Conservation (phyloP, 2,797 vertebrate genomes). For the Spinus pinus region DNA sequence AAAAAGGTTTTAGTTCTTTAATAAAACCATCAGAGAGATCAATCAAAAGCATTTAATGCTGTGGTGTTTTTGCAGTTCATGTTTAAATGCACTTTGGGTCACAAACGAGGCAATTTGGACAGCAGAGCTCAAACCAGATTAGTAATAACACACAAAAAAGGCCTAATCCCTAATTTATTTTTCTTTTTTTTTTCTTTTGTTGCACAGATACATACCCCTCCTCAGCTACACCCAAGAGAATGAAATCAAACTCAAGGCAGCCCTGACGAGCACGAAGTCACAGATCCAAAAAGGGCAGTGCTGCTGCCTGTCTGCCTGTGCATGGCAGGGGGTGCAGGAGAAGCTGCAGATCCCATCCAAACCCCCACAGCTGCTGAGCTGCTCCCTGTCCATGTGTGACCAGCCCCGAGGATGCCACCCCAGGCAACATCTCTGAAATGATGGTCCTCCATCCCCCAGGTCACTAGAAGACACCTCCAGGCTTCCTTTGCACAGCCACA, state of each 20-base stretch:
- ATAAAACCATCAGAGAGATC: conserved; percentile 68
- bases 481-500: background rate
- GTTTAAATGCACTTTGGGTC: conserved; percentile 67
- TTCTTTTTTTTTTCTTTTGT: background rate
- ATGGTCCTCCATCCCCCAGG: background rate
- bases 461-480: background rate
- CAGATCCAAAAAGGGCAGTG: background rate
- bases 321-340: rapidly evolving
- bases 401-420: background rate
- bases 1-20: conserved; percentile 62
- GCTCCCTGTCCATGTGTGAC: rapidly evolving
- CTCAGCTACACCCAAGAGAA: background rate
- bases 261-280: background rate
- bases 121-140: conserved; percentile 46
- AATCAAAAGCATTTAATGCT: conserved; percentile 66
- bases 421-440: background rate
- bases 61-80: conserved; percentile 58
- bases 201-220: background rate
- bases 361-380: background rate
- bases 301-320: rapidly evolving
- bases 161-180: background rate
- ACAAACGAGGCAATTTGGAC: conserved; percentile 60
- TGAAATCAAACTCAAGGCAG: background rate
- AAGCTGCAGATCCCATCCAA: background rate
- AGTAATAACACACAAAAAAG: conserved; percentile 23